Conservation (phyloP, 2,113 vertebrate genomes). For the Antennarius striatus region DNA sequence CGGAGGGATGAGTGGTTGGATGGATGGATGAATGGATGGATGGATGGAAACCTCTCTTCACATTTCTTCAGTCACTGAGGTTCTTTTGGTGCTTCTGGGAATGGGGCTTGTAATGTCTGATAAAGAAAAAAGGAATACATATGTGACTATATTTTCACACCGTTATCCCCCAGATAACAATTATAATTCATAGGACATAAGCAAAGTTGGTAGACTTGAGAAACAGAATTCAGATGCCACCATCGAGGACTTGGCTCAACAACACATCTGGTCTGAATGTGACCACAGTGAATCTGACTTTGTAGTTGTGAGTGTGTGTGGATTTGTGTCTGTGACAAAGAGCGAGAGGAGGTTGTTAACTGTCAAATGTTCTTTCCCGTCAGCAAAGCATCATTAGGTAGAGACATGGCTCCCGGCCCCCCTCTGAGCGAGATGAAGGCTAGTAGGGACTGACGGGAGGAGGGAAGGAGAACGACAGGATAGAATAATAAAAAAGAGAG, state of each 20-base stretch:
- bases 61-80: too few relatives aligned
- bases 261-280: constrained; percentile 11
- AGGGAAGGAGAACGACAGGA: constrained; percentile 31
- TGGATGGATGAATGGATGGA: too few relatives aligned
- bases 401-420: constrained; percentile 54
- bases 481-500: constrained; percentile 41
- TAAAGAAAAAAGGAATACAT: background rate
- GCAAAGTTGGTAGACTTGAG: background rate
- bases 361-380: constrained; percentile 54
- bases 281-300: constrained; percentile 4
- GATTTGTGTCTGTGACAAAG: background rate
- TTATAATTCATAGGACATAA: background rate
- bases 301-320: background rate
- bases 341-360: constrained; percentile 45
- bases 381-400: constrained; percentile 67
- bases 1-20: too few relatives aligned
- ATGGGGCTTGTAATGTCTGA: too few relatives aligned
- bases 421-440: constrained; percentile 55
- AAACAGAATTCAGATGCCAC: background rate
- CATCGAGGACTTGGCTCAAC: background rate
- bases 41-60: too few relatives aligned
- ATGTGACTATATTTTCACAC: constrained; percentile 1
- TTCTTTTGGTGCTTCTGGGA: too few relatives aligned
- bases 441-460: constrained; percentile 33
- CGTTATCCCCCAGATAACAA: background rate